A percentile compares a stretch with the other conserved stretches of the same genome.
These are phyloP conservation scores for Drosophila pseudoananassae DNA, from an alignment of 1,140 invertebrate genomes.

Conservation along the genomic window DNA sequence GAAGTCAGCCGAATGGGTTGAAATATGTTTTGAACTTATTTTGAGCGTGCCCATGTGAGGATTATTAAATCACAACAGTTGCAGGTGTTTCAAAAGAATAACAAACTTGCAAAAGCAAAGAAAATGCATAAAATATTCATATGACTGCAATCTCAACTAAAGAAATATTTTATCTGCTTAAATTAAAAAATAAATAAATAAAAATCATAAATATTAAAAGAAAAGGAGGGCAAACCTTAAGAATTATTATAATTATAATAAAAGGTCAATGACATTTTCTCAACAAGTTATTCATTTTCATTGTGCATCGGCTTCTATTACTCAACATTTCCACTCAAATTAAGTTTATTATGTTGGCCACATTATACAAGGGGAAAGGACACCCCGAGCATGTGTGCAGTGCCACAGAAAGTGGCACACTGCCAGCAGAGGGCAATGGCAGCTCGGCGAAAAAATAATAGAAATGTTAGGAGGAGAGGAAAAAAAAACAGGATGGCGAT, in stretches of 20 bases:
- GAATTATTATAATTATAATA: too few relatives aligned
- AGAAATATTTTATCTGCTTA: background rate
- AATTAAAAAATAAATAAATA: too few relatives aligned
- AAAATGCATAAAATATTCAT: constrained; percentile 14
- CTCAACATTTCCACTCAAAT: constrained; percentile 40
- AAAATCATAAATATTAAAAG: too few relatives aligned
- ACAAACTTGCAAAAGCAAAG: background rate
- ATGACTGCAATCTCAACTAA: background rate
- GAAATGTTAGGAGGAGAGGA: constrained; percentile 15
- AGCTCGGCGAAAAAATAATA: constrained; percentile 38
- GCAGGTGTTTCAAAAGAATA: constrained; percentile 30
- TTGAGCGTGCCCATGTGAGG: constrained; percentile 60
- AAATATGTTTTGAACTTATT: constrained; percentile 35
- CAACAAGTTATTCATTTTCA: constrained; percentile 9
- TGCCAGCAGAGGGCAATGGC: constrained; percentile 53
- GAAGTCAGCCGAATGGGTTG: constrained; percentile 33
- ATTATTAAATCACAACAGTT: constrained; percentile 65
- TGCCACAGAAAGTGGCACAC: constrained; percentile 46
- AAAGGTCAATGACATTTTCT: background rate
- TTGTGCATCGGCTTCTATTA: constrained; percentile 9
- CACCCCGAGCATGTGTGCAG: constrained; percentile 33
- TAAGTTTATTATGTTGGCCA: constrained; percentile 49
- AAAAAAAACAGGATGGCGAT: constrained; percentile 23
- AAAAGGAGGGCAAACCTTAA: too few relatives aligned
- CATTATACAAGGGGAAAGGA: constrained; percentile 13